Evolutionary conservation across 1,140 invertebrate genomes (phyloP).

Genomic region (Parasteatoda tepidariorum): DNA sequence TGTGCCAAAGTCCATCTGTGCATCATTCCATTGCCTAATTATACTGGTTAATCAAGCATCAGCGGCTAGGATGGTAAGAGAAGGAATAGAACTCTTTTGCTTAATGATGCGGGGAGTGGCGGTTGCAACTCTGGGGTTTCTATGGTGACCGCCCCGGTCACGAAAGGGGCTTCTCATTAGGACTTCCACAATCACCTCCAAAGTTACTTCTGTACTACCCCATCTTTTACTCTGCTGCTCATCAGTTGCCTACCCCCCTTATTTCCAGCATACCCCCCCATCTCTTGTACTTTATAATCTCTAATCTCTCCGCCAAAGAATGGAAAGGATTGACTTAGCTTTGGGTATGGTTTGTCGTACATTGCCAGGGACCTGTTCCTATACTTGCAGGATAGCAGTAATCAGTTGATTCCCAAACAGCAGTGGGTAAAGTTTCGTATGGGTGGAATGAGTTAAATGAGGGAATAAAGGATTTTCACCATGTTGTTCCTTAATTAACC

Average conservation of each 20-base stretch:
- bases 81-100: constrained; percentile 24
- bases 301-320: constrained; percentile 10
- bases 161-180: constrained; percentile 8
- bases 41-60: constrained; percentile 31
- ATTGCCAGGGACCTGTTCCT: not conserved
- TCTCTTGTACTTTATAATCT: not conserved
- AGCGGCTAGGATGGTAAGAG: not conserved
- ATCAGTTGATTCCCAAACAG: not conserved
- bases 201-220: not conserved
- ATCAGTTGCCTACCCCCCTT: not conserved
- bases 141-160: constrained; percentile 36
- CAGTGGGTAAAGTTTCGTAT: not conserved
- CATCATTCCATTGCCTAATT: constrained; percentile 10
- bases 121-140: constrained; percentile 14
- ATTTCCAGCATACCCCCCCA: no score
- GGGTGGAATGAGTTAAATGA: not conserved
- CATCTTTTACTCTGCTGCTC: not conserved
- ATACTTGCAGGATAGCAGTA: not conserved
- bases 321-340: not conserved
- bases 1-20: constrained; percentile 9
- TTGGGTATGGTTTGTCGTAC: not conserved
- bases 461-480: not conserved
- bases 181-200: constrained; percentile 1
- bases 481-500: constrained; percentile 29
- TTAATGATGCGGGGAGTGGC: constrained; percentile 29